Percentiles rank a stretch among this genome's conserved stretches.
Evolutionary conservation across 2,797 vertebrate species (phyloP).

Genomic region (Rhyacichthys aspro): DNA sequence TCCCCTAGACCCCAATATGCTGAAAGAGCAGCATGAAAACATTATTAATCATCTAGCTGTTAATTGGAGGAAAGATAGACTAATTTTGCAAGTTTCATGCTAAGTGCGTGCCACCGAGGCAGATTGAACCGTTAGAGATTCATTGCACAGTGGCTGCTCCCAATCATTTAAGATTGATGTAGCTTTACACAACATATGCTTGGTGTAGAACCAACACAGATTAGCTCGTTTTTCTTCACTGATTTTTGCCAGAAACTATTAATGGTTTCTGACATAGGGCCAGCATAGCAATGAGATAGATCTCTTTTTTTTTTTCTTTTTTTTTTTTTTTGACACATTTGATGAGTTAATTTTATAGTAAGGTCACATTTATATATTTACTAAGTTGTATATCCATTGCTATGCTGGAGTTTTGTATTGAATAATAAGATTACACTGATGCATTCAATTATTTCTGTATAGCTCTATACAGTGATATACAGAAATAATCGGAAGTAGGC

Average conservation of each 20-base stretch:
- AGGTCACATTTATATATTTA: neutral
- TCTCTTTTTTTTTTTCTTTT: too few species aligned
- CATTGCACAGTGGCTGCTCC: constrained; percentile 68
- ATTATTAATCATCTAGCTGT: constrained; percentile 73
- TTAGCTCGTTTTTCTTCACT: constrained; percentile 66
- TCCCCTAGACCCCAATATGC: constrained; percentile 5
- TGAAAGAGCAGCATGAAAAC: constrained; percentile 53
- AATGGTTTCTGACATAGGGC: constrained; percentile 51
- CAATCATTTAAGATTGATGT: constrained; percentile 80
- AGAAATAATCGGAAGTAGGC: too few species aligned
- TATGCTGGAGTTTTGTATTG: constrained; percentile 1
- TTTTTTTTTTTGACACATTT: constrained; percentile 19
- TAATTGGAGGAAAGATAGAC: constrained; percentile 76
- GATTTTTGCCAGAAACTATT: constrained; percentile 62
- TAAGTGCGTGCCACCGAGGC: constrained; percentile 65
- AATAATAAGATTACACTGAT: neutral
- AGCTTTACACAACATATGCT: constrained; percentile 74
- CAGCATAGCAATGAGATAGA: constrained; percentile 52
- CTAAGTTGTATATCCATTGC: too few species aligned
- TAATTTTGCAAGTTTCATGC: constrained; percentile 74
- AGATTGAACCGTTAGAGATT: constrained; percentile 68
- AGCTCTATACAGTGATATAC: neutral
- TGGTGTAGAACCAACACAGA: constrained; percentile 59
- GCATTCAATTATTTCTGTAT: constrained; percentile 15
- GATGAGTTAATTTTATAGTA: constrained; percentile 23